Evolutionary conservation across 35 echinoderm and acorn worm genomes (phyloP).

Genomic region (Eucidaris tribuloides): DNA sequence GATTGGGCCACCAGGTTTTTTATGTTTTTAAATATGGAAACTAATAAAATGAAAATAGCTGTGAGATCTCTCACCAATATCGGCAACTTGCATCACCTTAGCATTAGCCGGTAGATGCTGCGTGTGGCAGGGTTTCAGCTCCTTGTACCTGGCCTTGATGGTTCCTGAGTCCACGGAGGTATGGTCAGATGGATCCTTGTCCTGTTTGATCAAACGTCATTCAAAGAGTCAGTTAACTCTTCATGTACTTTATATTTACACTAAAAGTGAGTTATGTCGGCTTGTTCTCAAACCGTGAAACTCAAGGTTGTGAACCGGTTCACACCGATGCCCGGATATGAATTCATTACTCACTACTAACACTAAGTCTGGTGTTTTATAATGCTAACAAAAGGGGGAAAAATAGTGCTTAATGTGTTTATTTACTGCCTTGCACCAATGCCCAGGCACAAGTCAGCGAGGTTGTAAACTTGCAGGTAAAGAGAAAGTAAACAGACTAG

Average conservation of each 20-base stretch:
- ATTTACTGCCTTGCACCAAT: no score
- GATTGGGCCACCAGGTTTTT: background rate
- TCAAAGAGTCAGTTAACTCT: background rate
- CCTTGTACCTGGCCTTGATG: background rate
- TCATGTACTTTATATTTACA: background rate
- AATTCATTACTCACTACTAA: no score
- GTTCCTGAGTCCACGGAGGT: background rate
- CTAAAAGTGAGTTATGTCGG: no score
- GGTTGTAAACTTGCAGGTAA: no score
- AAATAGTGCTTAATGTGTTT: no score
- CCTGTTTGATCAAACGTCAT: background rate
- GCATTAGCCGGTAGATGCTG: slow-evolving; percentile 82
- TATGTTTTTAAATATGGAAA: background rate
- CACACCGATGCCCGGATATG: background rate
- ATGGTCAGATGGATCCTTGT: background rate
- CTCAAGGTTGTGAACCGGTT: no score
- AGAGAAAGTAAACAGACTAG: no score
- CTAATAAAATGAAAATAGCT: background rate
- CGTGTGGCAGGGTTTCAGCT: slow-evolving; percentile 44
- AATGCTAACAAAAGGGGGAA: no score
- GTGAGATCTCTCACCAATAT: slow-evolving; percentile 50
- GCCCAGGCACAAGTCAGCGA: no score
- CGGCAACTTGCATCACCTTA: slow-evolving; percentile 60
- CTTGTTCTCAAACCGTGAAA: no score
- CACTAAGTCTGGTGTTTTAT: no score